Evolutionary conservation across 2,888 invertebrate species (phyloP).

Genomic region (Rhagophthalmus giganteus): DNA sequence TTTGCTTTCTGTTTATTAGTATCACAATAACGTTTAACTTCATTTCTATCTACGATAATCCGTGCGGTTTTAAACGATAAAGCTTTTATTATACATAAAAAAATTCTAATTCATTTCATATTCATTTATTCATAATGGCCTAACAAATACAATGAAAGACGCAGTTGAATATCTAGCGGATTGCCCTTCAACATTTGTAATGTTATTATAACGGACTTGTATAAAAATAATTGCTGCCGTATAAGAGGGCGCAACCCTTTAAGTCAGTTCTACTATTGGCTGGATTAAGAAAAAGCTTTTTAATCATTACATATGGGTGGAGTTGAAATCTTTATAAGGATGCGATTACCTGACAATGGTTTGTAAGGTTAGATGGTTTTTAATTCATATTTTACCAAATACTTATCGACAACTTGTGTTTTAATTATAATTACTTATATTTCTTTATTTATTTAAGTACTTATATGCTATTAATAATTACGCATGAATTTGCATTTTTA

Average conservation of each 20-base stretch:
- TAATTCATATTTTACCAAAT: no score
- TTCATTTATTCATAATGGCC: constrained; percentile 42
- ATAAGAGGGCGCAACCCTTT: constrained; percentile 34
- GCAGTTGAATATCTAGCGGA: constrained; percentile 46
- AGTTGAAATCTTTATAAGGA: constrained; percentile 13
- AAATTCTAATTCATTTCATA: constrained; percentile 22
- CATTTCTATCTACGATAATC: constrained; percentile 1
- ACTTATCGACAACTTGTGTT: no score
- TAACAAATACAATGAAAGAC: constrained; percentile 45
- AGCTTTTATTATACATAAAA: constrained; percentile 18
- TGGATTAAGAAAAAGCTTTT: constrained; percentile 39
- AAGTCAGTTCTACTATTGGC: constrained; percentile 37
- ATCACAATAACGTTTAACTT: background rate
- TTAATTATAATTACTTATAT: no score
- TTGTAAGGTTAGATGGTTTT: no score
- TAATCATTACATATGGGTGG: constrained; percentile 44
- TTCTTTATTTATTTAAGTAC: no score
- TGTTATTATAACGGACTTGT: constrained; percentile 49
- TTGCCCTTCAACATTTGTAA: constrained; percentile 45
- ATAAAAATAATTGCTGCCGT: constrained; percentile 46
- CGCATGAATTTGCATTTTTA: no score
- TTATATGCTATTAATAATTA: no score
- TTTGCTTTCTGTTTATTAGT: background rate
- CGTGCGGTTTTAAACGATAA: constrained; percentile 16
- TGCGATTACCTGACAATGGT: no score